Conservation (phyloP, 2,113 vertebrate species). For the Lates calcarifer region DNA sequence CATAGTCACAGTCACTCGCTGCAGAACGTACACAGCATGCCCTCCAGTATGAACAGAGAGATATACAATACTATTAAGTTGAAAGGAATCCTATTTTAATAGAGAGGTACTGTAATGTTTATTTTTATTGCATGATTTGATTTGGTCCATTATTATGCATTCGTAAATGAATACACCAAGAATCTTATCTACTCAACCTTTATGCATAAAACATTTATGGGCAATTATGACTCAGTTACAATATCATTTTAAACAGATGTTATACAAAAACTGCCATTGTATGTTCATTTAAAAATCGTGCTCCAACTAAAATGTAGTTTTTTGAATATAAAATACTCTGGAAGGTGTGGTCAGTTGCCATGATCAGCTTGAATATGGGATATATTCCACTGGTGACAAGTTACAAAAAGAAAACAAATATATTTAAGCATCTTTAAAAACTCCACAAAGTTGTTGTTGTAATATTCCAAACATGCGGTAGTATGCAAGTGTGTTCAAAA, state of each 20-base stretch:
- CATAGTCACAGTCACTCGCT: slow-evolving; percentile 34
- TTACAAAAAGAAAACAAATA: not conserved
- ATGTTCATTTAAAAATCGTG: slow-evolving; percentile 18
- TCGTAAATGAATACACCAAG: slow-evolving; percentile 60
- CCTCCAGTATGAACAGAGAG: slow-evolving; percentile 41
- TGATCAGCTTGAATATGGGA: not conserved
- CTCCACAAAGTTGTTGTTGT: not conserved
- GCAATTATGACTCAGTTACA: slow-evolving; percentile 45
- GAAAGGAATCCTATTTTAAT: slow-evolving; percentile 65
- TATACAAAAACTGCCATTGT: slow-evolving; percentile 18
- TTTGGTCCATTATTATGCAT: slow-evolving; percentile 57
- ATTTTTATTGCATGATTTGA: slow-evolving; percentile 72
- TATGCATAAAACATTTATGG: slow-evolving; percentile 69
- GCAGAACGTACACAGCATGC: slow-evolving; percentile 54
- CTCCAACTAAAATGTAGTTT: not conserved
- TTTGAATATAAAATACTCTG: not conserved
- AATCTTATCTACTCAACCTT: slow-evolving; percentile 59
- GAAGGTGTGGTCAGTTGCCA: not conserved
- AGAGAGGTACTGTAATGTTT: slow-evolving; percentile 54
- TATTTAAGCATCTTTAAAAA: not conserved
- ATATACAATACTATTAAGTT: slow-evolving; percentile 72
- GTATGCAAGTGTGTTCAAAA: not conserved
- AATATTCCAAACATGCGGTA: not conserved
- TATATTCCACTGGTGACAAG: not conserved
- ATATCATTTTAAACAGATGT: slow-evolving; percentile 26